Conservation (phyloP, 2,113 vertebrate species). For the sheep (Ovis aries) region ARS-UI_Ramb_v3.0 NC_056054.1:164595501-164596000, state of each 20-base stretch:
- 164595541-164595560: too few relatives aligned
- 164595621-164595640: neutral
- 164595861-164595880: neutral
- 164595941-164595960: neutral
- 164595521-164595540: neutral
- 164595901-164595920: neutral
- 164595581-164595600: neutral
- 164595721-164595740: neutral
- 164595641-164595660: neutral
- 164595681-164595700: neutral
- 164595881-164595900: neutral
- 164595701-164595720: neutral
- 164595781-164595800: neutral
- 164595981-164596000: neutral
- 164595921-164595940: neutral
- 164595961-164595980: neutral
- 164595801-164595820: neutral
- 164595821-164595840: neutral
- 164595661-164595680: conserved; percentile 10
- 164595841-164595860: neutral
- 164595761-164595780: neutral
- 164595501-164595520: neutral
- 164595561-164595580: neutral
- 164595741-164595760: neutral
- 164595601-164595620: neutral